Evolutionary conservation across 2,113 vertebrate genomes (phyloP).

Genomic region (Pelobates fuscus): DNA sequence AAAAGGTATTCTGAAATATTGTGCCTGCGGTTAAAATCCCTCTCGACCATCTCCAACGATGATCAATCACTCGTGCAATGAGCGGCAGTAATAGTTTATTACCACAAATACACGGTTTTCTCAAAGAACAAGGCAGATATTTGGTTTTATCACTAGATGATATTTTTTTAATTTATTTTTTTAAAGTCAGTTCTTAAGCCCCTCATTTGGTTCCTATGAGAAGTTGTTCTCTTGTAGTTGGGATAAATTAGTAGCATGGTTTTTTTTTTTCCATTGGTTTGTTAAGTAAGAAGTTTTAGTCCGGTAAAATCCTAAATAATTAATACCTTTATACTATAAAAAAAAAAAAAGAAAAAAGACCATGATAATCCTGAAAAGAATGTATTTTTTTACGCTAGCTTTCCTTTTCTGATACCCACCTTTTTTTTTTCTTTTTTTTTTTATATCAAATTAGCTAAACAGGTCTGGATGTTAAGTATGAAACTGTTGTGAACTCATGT

Average conservation of each 20-base stretch:
- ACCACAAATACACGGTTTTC: constrained; percentile 29
- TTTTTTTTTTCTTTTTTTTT: constrained; percentile 29
- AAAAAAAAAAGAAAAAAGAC: constrained; percentile 6
- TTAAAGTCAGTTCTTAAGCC: constrained; percentile 17
- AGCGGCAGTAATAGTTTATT: constrained; percentile 28
- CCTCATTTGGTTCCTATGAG: constrained; percentile 22
- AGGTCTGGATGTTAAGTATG: constrained; percentile 35
- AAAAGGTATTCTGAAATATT: constrained; percentile 49
- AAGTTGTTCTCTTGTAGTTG: not conserved
- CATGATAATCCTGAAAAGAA: constrained; percentile 43
- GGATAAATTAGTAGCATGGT: constrained; percentile 26
- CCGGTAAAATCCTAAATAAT: constrained; percentile 33
- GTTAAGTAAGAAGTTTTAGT: constrained; percentile 35
- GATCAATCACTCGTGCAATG: constrained; percentile 40
- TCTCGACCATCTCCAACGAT: constrained; percentile 25
- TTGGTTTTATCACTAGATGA: constrained; percentile 43
- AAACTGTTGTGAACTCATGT: constrained; percentile 22
- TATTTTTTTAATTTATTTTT: constrained; percentile 49
- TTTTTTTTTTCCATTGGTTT: constrained; percentile 13
- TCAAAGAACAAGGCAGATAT: constrained; percentile 38
- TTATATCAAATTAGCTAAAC: constrained; percentile 34
- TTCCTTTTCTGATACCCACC: constrained; percentile 18
- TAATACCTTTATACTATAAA: constrained; percentile 37
- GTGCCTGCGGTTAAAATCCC: constrained; percentile 44
- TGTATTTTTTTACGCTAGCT: constrained; percentile 51